Base-by-base conservation (phyloP, 2,888 invertebrate genomes). In the Apomyelois bistriatella region DNA sequence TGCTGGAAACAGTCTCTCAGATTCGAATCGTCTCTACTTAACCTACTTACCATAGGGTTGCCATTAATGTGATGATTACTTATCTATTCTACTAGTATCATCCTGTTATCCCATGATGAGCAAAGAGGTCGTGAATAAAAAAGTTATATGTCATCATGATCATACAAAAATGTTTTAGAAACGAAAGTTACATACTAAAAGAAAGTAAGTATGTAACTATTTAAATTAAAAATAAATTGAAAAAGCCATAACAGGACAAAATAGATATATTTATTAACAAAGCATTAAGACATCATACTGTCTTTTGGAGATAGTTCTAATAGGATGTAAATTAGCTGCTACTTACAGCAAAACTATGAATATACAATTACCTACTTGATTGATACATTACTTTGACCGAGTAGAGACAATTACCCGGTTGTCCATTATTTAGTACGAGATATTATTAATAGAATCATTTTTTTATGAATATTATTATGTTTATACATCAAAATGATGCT, bases 381-480 rank as follows among this genome's bases (percentile, higher is more conserved):
- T 46, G 46, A 46, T 46, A 32, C 32, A 46, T 46, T 32, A 46
- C 32, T 46, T 46, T 32, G 10, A 46, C 15, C 46, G 16, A 4
- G 46, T n/a, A 32, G 16, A 32, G 10, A 32, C 42, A 17, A 17
- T 17, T 41, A 22, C 22, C 22, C 2, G 2, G 22, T 5, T 3
- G 22, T 22, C 5, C 3, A 22, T 22, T 22, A 22, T 22, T 22
- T 22, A 22, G 5, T 22, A 5, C 5, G 2, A 22, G 22, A 5
- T 22, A 22, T 22, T 22, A 22, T 2, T 22, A 22, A 22, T 22
- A n/a, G n/a, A n/a, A n/a, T 5, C 22, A 3, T 22, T 22, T 22
- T 22, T 22, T 22, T 22, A 5, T 22, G 22, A 22, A 22, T 22
- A 22, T 22, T 2, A 22, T n/a, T n/a, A n/a, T n/a, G n/a, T n/a